Percentiles rank a stretch among this genome's conserved stretches.
These are phyloP conservation scores for Simalia tracyae DNA, from an alignment of 2,797 vertebrate species.

Conservation along the genomic window DNA sequence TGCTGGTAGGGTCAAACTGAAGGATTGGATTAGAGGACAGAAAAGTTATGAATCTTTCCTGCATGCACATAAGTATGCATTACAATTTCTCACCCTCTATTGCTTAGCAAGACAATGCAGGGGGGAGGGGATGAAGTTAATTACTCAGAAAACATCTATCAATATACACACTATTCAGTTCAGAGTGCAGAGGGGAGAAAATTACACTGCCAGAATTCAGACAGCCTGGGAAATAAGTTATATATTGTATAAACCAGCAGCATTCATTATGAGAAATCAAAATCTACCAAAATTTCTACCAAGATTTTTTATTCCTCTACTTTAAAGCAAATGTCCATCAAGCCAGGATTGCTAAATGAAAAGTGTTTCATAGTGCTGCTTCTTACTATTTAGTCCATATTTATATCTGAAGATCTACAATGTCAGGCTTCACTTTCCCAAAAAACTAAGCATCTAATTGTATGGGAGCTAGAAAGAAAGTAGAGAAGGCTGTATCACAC, in stretches of 20 bases:
- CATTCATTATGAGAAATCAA: neutral
- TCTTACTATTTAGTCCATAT: neutral
- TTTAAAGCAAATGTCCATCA: neutral
- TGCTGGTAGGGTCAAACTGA: neutral
- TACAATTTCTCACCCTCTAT: conserved; percentile 26
- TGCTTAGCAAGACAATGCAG: conserved; percentile 47
- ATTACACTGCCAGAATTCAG: neutral
- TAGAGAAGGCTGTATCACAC: neutral
- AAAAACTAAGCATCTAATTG: conserved; percentile 25
- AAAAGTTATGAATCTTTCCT: conserved; percentile 45
- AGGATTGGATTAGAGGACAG: conserved; percentile 48
- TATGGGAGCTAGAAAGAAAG: conserved; percentile 33
- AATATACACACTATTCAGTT: neutral
- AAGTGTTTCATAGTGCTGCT: neutral
- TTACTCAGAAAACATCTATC: conserved; percentile 36
- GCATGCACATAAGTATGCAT: conserved; percentile 36
- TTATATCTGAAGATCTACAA: neutral
- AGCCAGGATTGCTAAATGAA: neutral
- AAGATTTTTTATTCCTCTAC: neutral
- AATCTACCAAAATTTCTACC: neutral
- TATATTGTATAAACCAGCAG: neutral
- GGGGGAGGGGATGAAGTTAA: conserved; percentile 33
- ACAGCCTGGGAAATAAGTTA: neutral
- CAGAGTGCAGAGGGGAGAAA: neutral
- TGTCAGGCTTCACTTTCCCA: neutral